Evolutionary conservation across 1,140 invertebrate species (phyloP).

Genomic region (Pogonus chalceus): DNA sequence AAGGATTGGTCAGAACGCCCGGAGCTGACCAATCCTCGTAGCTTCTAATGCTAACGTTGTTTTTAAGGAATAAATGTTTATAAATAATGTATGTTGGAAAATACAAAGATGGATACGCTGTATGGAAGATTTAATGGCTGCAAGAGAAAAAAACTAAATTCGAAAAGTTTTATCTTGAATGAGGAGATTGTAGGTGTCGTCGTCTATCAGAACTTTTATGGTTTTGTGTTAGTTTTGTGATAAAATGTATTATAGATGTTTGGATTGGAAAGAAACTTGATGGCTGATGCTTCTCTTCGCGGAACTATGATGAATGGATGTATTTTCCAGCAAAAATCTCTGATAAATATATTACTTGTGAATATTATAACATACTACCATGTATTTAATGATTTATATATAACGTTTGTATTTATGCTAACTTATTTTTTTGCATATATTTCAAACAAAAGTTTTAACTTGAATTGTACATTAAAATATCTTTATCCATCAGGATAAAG

Average conservation of each 20-base stretch:
- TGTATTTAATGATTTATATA: no score
- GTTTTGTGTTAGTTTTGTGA: not conserved
- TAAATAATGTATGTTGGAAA: constrained; percentile 30
- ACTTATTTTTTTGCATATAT: no score
- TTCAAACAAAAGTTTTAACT: no score
- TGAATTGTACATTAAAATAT: no score
- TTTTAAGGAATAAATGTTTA: constrained; percentile 13
- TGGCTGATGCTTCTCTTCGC: no score
- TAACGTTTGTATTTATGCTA: no score
- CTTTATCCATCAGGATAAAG: no score
- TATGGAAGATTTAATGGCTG: not conserved
- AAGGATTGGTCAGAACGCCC: constrained; percentile 23
- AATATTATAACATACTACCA: no score
- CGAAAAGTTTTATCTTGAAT: not conserved
- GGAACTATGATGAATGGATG: no score
- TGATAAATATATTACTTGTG: no score
- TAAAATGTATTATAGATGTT: not conserved
- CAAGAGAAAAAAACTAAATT: not conserved
- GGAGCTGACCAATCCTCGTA: constrained; percentile 20
- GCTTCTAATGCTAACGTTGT: not conserved
- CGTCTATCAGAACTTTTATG: not conserved
- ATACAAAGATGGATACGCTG: constrained; percentile 9
- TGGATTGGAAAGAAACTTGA: no score
- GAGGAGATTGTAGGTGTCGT: not conserved
- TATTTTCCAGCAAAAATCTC: no score